Evolutionary conservation across 2,797 vertebrate species (phyloP), one percentile per base, ranked within the genome.

Genomic region (Pangasius larnaudii): DNA sequence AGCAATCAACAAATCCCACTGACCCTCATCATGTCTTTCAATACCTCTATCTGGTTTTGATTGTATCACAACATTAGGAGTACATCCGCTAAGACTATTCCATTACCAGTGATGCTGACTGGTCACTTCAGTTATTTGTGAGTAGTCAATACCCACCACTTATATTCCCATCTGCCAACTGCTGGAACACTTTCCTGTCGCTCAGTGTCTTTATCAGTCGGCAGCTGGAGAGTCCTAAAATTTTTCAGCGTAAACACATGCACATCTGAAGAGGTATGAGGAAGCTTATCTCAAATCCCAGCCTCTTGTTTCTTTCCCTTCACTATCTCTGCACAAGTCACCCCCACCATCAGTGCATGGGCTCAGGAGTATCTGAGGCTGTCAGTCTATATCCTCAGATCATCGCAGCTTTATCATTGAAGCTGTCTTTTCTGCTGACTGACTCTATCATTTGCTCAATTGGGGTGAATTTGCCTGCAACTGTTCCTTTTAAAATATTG

Each of bases 241-340:
- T 89, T 91, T 91, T 91, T 89, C 88, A 84, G 87, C 67, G 81
- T 87, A 90, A 91, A 91, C 89, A 89, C 88, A 88, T 86, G 82
- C 86, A 90, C 83, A 90, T 92, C 84, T 89, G 88, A 91, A 88
- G 88, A 88, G 85, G 86, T 71, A 83, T 9, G 30, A 78, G 86
- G 85, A 85, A 82, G 91, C 91, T 92, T 92, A 92, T 92, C 91
- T 91, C 86, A 63, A 86, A 89, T 71, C 51, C 86, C 91, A 91
- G 91, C 89, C 90, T 88, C 90, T 91, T 91, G 91, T 90, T 91
- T 89, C 89, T 89, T 88, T 82, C 79, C 84, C 36, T 69, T 87
- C 72, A 14, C 86, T 86, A 85, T 90, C 87, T 89, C 59, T 39
- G 77, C 77, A 42, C 39, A 63, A n/a, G 49, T 63, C 42, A 24